Percentiles rank a stretch among this genome's conserved stretches.
These are phyloP conservation scores for Euura lappo DNA, from an alignment of 1,140 invertebrate genomes.

Conservation along the genomic window DNA sequence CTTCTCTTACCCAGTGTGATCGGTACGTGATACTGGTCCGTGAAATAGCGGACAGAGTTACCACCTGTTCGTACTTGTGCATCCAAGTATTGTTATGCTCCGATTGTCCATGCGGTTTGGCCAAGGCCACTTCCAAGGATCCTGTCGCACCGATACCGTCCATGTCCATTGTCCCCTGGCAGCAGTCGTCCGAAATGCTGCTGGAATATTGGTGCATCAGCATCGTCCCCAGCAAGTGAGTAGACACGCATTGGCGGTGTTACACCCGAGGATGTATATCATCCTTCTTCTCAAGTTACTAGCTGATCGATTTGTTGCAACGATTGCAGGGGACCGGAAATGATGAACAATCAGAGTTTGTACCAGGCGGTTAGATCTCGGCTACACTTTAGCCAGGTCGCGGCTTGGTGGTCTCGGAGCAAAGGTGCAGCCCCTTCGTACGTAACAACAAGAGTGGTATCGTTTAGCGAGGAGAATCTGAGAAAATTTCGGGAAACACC, in stretches of 20 bases:
- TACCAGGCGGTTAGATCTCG: conserved; percentile 93
- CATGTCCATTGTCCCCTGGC: conserved; percentile 48
- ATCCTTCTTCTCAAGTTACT: not conserved
- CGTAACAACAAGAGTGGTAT: conserved; percentile 58
- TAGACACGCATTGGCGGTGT: conserved; percentile 11
- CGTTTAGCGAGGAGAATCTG: conserved; percentile 70
- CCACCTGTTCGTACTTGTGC: conserved; percentile 66
- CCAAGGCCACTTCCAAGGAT: conserved; percentile 57
- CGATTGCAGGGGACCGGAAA: conserved; percentile 53
- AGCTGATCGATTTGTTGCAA: conserved; percentile 59
- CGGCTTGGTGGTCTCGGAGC: conserved; percentile 78
- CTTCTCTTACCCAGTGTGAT: conserved; percentile 45
- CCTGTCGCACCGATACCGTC: conserved; percentile 45
- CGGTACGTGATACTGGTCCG: conserved; percentile 64
- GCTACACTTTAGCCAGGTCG: conserved; percentile 95
- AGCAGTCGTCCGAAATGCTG: conserved; percentile 61
- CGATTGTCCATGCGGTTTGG: conserved; percentile 68
- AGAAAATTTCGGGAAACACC: conserved; percentile 73
- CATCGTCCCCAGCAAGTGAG: conserved; percentile 68
- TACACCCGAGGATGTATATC: not conserved
- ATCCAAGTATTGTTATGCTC: conserved; percentile 77
- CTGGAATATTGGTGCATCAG: conserved; percentile 79
- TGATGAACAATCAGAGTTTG: conserved; percentile 71
- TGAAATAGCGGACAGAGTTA: conserved; percentile 62
- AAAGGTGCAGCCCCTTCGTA: conserved; percentile 63